These are phyloP conservation scores for Xiphophorus maculatus DNA, from an alignment of 2,113 vertebrate genomes.

Conservation along the genomic window DNA sequence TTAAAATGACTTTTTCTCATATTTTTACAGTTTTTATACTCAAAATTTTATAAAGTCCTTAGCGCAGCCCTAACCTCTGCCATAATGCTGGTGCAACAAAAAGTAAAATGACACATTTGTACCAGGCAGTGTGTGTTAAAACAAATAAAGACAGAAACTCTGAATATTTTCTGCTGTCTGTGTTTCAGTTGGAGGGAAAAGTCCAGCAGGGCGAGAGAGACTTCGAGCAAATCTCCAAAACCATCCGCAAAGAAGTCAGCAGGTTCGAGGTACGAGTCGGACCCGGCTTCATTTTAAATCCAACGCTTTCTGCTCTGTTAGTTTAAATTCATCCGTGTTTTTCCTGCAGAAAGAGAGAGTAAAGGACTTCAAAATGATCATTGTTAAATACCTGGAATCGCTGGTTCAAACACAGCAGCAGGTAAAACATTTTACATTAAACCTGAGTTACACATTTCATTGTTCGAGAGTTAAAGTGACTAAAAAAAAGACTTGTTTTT, in stretches of 20 bases:
- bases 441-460: background rate
- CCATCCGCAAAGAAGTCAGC: conserved; percentile 94
- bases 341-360: conserved; percentile 91
- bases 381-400: conserved; percentile 96
- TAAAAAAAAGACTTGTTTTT: no score
- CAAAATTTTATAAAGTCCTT: no score
- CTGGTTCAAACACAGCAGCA: conserved; percentile 98
- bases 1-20: no score
- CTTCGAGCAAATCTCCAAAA: conserved; percentile 98
- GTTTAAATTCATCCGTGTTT: background rate
- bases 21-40: no score
- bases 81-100: no score
- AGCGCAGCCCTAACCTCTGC: no score
- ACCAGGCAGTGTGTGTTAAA: no score
- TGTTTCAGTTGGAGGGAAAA: conserved; percentile 91
- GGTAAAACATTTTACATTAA: conserved; percentile 76
- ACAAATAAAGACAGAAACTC: background rate
- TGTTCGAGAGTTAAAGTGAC: background rate
- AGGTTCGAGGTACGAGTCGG: conserved; percentile 89
- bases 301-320: background rate
- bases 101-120: no score
- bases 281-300: no score
- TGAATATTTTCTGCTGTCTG: background rate
- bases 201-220: conserved; percentile 97
- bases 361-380: conserved; percentile 96